Evolutionary conservation across 2,888 invertebrate species (phyloP).

Genomic region (Orchestes rusci): DNA sequence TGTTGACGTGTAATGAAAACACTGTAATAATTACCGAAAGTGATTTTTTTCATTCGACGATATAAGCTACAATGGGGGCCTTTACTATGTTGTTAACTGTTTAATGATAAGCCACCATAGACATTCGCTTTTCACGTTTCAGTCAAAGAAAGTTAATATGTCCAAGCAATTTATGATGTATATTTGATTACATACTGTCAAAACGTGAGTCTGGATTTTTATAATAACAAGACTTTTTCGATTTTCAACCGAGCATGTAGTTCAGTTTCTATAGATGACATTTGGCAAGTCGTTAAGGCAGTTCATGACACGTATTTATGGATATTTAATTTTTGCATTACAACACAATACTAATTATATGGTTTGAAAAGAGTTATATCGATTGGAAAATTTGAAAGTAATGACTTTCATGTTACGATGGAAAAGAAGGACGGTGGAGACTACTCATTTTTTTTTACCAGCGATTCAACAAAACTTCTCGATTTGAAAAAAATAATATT

Average conservation of each 20-base stretch:
- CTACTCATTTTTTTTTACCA: too few species aligned
- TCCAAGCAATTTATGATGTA: slow-evolving; percentile 21
- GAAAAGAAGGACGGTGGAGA: too few species aligned
- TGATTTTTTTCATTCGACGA: slow-evolving; percentile 14
- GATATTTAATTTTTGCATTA: too few species aligned
- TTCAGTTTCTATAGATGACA: slow-evolving; percentile 20
- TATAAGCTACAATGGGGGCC: slow-evolving; percentile 15
- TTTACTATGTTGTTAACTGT: slow-evolving; percentile 14
- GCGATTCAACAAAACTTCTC: too few species aligned
- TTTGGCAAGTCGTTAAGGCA: slow-evolving; percentile 6
- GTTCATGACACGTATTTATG: too few species aligned
- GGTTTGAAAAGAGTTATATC: too few species aligned
- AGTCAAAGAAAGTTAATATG: slow-evolving; percentile 19
- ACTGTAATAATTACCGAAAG: too few species aligned
- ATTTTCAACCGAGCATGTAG: slow-evolving; percentile 4
- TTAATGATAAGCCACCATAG: slow-evolving; percentile 15
- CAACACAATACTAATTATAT: too few species aligned
- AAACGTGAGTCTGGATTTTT: slow-evolving; percentile 19
- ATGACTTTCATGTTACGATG: too few species aligned
- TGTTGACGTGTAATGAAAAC: too few species aligned
- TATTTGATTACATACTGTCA: slow-evolving; percentile 22
- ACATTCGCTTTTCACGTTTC: slow-evolving; percentile 11
- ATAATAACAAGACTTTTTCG: slow-evolving; percentile 2
- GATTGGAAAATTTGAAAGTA: too few species aligned
- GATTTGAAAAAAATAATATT: too few species aligned